phyloP scores from a whole-genome alignment of 1,140 invertebrate species.

The Drosophila rufa region DNA sequence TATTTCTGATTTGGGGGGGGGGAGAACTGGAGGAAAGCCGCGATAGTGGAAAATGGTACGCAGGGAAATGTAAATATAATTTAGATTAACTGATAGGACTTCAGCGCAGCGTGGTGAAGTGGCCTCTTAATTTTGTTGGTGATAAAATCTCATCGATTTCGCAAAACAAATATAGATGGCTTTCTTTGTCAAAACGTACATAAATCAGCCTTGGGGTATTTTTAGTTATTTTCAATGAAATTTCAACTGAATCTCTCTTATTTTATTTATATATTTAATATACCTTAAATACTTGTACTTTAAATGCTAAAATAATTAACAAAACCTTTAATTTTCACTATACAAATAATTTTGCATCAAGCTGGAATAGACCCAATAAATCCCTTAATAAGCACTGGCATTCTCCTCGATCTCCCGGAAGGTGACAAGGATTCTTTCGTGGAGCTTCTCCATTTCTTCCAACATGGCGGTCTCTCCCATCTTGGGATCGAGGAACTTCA shows the following conservation, averaged over 20 bases:
- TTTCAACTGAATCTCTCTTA: too few species aligned
- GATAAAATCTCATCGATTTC: conserved; percentile 19
- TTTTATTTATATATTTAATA: neutral
- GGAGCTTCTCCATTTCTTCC: conserved; percentile 1
- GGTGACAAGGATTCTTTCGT: conserved; percentile 7
- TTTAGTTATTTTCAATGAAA: neutral
- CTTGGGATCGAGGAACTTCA: conserved; percentile 68
- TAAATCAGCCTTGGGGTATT: neutral
- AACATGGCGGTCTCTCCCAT: conserved; percentile 25
- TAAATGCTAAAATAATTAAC: neutral
- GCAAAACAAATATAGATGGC: conserved; percentile 5
- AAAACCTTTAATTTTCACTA: neutral
- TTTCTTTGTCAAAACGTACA: neutral
- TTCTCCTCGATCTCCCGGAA: conserved; percentile 49
- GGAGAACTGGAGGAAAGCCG: neutral
- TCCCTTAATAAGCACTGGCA: conserved; percentile 1
- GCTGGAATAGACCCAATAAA: neutral
- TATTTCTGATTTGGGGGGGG: neutral
- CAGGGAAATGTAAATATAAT: conserved; percentile 14
- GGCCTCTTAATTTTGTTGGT: neutral
- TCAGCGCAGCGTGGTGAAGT: neutral
- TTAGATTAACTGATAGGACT: conserved; percentile 21
- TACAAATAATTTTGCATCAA: neutral
- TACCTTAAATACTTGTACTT: neutral
- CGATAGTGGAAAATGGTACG: conserved; percentile 13